These are phyloP conservation scores for Sweltsa coloradensis DNA, from an alignment of 1,140 invertebrate species.

Conservation along the genomic window DNA sequence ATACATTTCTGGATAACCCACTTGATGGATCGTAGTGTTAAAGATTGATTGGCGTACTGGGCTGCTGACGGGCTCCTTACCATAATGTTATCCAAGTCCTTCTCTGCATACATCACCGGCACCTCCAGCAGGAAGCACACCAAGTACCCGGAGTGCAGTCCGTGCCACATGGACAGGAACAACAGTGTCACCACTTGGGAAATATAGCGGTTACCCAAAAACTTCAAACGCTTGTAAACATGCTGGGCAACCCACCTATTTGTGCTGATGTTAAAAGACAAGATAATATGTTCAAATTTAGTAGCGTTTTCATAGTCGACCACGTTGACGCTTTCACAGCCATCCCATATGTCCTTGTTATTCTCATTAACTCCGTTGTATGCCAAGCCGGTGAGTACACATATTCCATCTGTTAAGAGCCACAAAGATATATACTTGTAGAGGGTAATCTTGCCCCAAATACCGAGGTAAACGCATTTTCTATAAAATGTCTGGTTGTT, in stretches of 20 bases:
- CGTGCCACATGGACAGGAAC: constrained; percentile 91
- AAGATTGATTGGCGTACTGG: constrained; percentile 17
- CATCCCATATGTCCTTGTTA: constrained; percentile 63
- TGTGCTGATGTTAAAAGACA: constrained; percentile 87
- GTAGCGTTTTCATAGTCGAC: constrained; percentile 61
- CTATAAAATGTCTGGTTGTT: constrained; percentile 44
- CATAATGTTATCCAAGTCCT: constrained; percentile 56
- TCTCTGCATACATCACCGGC: constrained; percentile 73
- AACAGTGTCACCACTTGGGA: constrained; percentile 70
- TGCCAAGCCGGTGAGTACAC: constrained; percentile 57
- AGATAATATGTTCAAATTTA: constrained; percentile 71
- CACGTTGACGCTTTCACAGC: constrained; percentile 74
- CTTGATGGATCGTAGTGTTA: constrained; percentile 25
- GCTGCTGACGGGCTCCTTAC: constrained; percentile 21
- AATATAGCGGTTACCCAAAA: constrained; percentile 70
- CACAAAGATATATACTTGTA: constrained; percentile 89
- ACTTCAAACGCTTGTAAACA: constrained; percentile 83
- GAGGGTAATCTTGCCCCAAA: constrained; percentile 74
- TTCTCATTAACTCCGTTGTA: too few species aligned
- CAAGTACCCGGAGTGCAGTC: constrained; percentile 83
- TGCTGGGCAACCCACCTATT: constrained; percentile 85
- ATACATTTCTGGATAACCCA: constrained; percentile 56
- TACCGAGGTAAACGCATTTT: constrained; percentile 50
- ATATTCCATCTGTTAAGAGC: constrained; percentile 75
- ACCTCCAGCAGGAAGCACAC: constrained; percentile 87